Evolutionary conservation across 1,140 invertebrate genomes (phyloP).

Genomic region (Eumeta japonica): DNA sequence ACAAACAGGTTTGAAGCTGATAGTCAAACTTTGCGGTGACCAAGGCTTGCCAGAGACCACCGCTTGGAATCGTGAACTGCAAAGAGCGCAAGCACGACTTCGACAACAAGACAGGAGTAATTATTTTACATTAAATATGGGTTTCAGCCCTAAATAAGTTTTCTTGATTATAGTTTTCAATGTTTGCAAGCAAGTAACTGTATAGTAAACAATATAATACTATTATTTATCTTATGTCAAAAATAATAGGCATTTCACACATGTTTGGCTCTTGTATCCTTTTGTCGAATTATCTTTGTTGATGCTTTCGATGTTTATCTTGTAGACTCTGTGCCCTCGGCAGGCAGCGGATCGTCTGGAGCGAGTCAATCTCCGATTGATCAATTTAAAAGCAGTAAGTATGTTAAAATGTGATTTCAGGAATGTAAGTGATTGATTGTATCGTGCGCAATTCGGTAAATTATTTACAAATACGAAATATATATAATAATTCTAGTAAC

Average conservation of each 20-base stretch:
- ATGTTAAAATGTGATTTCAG: background rate
- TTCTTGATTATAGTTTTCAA: background rate
- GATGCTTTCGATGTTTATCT: no score
- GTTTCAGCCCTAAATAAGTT: background rate
- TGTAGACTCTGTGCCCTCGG: constrained; percentile 26
- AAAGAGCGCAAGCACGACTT: constrained; percentile 34
- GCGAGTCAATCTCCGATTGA: constrained; percentile 43
- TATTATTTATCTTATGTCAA: no score
- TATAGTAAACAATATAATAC: no score
- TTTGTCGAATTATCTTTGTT: no score
- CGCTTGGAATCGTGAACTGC: constrained; percentile 43
- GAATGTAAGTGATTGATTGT: no score
- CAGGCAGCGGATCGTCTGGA: constrained; percentile 37
- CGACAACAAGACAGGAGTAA: constrained; percentile 40
- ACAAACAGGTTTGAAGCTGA: constrained; percentile 44
- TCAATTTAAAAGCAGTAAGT: constrained; percentile 25
- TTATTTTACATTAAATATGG: no score
- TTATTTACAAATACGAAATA: background rate
- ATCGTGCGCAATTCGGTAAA: no score
- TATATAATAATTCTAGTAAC: background rate
- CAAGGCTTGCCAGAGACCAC: constrained; percentile 47
- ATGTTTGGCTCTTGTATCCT: no score
- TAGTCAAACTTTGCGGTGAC: constrained; percentile 52
- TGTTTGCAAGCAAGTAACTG: background rate
- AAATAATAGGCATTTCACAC: no score